Conservation (phyloP, 2,113 vertebrate species). For the Heterocephalus glaber region DNA sequence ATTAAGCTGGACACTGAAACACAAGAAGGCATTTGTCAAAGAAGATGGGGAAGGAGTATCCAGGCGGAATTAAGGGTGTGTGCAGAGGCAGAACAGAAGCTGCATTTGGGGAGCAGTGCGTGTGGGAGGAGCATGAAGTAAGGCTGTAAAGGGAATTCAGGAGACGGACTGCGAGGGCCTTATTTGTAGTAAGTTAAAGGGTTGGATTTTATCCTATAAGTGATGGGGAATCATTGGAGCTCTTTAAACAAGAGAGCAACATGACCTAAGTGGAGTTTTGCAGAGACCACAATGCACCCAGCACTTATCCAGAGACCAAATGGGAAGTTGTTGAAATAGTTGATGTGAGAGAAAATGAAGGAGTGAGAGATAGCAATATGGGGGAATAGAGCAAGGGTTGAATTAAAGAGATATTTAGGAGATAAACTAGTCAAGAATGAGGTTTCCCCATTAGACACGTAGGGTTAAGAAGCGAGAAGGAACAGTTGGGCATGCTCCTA, state of each 20-base stretch:
- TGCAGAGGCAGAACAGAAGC: not conserved
- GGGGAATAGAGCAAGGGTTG: not conserved
- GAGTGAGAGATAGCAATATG: not conserved
- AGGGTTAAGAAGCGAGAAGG: not conserved
- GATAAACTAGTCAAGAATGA: not conserved
- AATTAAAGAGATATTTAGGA: constrained; percentile 4
- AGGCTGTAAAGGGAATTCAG: not conserved
- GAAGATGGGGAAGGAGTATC: not conserved
- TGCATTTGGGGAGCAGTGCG: not conserved
- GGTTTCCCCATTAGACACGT: not conserved
- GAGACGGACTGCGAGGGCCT: not conserved
- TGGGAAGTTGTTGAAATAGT: not conserved
- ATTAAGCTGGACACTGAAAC: not conserved
- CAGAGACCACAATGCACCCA: not conserved
- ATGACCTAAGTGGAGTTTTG: not conserved
- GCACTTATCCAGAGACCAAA: constrained; percentile 19
- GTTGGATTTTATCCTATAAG: not conserved
- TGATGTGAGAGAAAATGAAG: not conserved
- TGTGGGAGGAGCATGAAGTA: not conserved
- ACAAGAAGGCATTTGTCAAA: not conserved
- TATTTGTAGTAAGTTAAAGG: not conserved
- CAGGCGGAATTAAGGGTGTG: not conserved
- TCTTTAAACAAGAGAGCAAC: not conserved
- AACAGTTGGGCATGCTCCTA: not conserved
- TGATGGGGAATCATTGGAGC: not conserved